Percentiles rank a stretch among this genome's conserved stretches.
phyloP scores from a whole-genome alignment of 1,140 invertebrate species.

The Atta texana region DNA sequence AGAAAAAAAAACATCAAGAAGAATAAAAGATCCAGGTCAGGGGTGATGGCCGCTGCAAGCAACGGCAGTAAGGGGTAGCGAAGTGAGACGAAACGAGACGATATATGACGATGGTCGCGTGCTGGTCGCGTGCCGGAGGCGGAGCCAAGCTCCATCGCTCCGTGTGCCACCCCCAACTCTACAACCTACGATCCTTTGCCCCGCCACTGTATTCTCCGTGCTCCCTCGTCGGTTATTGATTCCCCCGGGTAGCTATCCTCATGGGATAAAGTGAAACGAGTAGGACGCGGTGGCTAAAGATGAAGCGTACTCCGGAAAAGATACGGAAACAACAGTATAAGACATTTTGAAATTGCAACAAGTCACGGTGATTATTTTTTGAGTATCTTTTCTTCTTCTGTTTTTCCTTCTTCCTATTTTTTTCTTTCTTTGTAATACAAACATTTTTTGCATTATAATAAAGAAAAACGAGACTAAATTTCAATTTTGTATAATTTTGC shows the following conservation, averaged over 20 bases:
- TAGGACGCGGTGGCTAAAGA: conserved; percentile 50
- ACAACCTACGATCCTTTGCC: conserved; percentile 70
- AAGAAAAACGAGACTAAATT: background rate
- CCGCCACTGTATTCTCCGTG: conserved; percentile 68
- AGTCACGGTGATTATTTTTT: conserved; percentile 56
- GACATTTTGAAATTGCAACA: conserved; percentile 55
- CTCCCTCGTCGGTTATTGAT: conserved; percentile 85
- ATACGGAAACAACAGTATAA: conserved; percentile 36
- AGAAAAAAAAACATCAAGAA: conserved; percentile 33
- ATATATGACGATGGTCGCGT: conserved; percentile 77
- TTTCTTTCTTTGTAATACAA: background rate
- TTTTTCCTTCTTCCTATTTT: background rate
- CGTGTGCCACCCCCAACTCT: conserved; percentile 75
- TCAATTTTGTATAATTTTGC: background rate
- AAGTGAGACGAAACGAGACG: background rate
- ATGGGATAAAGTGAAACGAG: conserved; percentile 71
- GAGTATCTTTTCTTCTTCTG: background rate
- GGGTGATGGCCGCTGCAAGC: conserved; percentile 50
- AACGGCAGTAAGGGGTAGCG: conserved; percentile 12
- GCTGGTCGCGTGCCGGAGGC: conserved; percentile 85
- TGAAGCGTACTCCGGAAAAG: conserved; percentile 42
- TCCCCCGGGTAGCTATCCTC: conserved; percentile 84
- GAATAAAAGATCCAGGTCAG: conserved; percentile 58
- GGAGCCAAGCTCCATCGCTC: conserved; percentile 79
- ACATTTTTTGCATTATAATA: background rate